phyloP scores from a whole-genome alignment of 2,113 vertebrate species.

The Sigmodon hispidus region DNA sequence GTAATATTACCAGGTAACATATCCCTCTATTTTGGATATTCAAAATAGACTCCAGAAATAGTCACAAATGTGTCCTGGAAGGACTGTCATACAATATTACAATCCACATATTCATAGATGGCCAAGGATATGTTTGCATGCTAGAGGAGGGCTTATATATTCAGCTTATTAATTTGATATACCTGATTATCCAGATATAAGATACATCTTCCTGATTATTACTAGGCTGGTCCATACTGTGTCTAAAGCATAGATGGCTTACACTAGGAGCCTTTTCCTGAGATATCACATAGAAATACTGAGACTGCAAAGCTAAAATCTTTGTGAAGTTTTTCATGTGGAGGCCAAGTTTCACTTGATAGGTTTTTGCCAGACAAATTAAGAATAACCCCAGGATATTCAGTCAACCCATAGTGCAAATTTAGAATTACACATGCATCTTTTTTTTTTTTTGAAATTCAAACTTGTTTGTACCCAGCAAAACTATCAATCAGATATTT shows the following conservation, averaged over 20 bases:
- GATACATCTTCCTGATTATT: background rate
- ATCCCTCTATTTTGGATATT: background rate
- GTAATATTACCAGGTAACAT: background rate
- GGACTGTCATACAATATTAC: background rate
- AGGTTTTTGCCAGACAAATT: conserved; percentile 19
- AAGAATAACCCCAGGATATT: background rate
- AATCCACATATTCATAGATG: background rate
- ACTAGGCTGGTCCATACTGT: background rate
- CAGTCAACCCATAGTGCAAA: background rate
- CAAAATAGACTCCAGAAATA: background rate
- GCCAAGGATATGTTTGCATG: background rate
- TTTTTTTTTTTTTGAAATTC: no score
- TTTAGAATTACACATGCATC: background rate
- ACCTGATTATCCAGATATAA: background rate
- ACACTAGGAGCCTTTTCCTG: background rate
- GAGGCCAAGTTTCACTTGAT: background rate
- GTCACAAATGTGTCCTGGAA: background rate
- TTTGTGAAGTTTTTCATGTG: background rate
- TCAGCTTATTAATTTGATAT: background rate
- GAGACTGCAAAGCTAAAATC: background rate
- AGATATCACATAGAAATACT: background rate
- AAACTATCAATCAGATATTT: no score
- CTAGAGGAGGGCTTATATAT: background rate
- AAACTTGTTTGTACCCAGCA: no score
- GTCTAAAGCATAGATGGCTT: background rate